A percentile compares a stretch with the other conserved stretches of the same genome.
Conservation (phyloP, 2,888 invertebrate genomes). For the Busseola fusca region DNA sequence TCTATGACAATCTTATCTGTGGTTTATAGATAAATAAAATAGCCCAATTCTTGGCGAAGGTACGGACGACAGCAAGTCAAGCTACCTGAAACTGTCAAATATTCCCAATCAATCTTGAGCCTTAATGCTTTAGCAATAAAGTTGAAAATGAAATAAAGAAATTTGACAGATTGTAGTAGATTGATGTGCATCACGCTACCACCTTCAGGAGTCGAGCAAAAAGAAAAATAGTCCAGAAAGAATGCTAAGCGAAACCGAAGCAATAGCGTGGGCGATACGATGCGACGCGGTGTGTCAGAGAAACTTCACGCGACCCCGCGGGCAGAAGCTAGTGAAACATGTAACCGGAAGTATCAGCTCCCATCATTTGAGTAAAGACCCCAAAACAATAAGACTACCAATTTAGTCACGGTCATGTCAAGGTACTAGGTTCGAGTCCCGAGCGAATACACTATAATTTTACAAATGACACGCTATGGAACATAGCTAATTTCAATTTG, state of each 20-base stretch:
- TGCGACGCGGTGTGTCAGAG: neutral
- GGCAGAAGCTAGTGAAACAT: neutral
- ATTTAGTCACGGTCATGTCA: conserved; percentile 65
- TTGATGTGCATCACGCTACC: too few species aligned
- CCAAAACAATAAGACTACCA: conserved; percentile 42
- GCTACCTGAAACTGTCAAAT: too few species aligned
- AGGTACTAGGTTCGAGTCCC: conserved; percentile 68
- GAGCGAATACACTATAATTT: conserved; percentile 62
- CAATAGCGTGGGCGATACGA: neutral
- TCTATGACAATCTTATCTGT: neutral
- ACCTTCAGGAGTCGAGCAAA: too few species aligned
- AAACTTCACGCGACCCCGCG: neutral
- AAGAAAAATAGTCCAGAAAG: too few species aligned
- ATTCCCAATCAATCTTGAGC: too few species aligned
- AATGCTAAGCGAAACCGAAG: too few species aligned
- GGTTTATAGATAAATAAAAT: neutral
- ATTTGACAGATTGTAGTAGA: too few species aligned
- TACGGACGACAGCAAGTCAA: too few species aligned
- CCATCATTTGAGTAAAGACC: conserved; percentile 3
- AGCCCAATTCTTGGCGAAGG: too few species aligned
- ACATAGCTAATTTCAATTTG: conserved; percentile 48
- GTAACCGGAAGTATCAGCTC: conserved; percentile 24
- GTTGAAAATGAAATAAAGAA: too few species aligned
- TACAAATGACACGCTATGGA: conserved; percentile 48
- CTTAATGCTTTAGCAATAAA: too few species aligned